Evolutionary conservation across 2,113 vertebrate species (phyloP), one percentile per base, ranked within the genome.

Genomic region (Ahaetulla prasina): DNA sequence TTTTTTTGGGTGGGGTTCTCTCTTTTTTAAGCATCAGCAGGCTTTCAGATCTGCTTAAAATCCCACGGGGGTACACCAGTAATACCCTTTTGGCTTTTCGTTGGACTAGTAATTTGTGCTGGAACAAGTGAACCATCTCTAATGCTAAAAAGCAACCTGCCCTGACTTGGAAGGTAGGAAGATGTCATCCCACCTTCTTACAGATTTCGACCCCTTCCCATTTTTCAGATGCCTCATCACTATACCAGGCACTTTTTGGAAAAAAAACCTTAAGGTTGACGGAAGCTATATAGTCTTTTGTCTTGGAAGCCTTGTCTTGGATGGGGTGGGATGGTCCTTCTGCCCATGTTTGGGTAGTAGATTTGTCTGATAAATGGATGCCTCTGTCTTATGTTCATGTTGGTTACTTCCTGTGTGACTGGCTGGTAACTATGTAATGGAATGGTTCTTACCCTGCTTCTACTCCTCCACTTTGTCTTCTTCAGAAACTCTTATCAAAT

Each of bases 121-220:
- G 0, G 27, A 89, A 3, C 14, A 47, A 0, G 0, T 2, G 43
- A 60, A 86, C 35, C n/a, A 35, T 0, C 85, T 91, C 86, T 30
- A 50, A 20, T 11, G 68, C 35, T 18, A 25, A 94, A 85, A 0
- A 91, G 68, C 90, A 30, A 53, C 25, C 18, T 92, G 63, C 87
- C 18, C 22, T 30, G 0, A 3, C 89, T 89, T 91, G 8, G 35
- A 63, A 52, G 54, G 20, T 22, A 55, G 54, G 1, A 23, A 27
- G 57, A 27, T 1, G 57, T 60, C 8, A 60, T 10, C 57, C 9
- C 10, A 74, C 63, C 63, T n/a, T n/a, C 63, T 35, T 35, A 18
- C 14, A 74, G 63, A 74, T 16, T n/a, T 74, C 18, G 63, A 35
- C 30, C 30, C n/a, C 63, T 74, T 68, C 30, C 63, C 1, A 68